Conservation (phyloP, 1,140 invertebrate genomes). For the Trypoxylus dichotomus region DNA sequence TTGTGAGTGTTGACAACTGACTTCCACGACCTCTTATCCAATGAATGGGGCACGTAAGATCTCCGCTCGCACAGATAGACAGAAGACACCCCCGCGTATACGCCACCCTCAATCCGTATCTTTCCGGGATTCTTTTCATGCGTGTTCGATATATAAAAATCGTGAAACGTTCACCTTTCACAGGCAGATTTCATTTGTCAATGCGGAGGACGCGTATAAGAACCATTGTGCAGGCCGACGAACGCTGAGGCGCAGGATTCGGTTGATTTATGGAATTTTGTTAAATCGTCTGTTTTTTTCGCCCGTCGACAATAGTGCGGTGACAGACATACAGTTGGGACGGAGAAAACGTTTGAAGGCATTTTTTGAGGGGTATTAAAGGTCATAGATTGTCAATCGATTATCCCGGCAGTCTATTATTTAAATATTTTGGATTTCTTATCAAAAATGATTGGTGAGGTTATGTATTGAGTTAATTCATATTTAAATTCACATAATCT, state of each 20-base stretch:
- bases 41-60: conserved; percentile 33
- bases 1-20: conserved; percentile 39
- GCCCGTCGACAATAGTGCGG: background rate
- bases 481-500: too few species aligned
- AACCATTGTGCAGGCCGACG: background rate
- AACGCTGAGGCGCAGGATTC: background rate
- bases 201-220: background rate
- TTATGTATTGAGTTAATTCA: too few species aligned
- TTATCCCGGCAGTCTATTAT: too few species aligned
- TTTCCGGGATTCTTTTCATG: conserved; percentile 38
- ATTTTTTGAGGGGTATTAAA: background rate
- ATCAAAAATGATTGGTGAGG: too few species aligned
- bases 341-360: background rate
- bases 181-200: conserved; percentile 53
- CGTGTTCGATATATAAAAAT: conserved; percentile 49
- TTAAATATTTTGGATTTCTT: too few species aligned
- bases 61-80: background rate
- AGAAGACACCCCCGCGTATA: conserved; percentile 14
- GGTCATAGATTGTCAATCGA: background rate
- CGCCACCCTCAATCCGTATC: conserved; percentile 35
- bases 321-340: background rate
- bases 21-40: conserved; percentile 38
- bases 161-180: conserved; percentile 52
- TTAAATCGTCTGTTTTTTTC: background rate
- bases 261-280: conserved; percentile 14